These are phyloP conservation scores for Uropetala carovei DNA, from an alignment of 2,888 invertebrate species.

Conservation along the genomic window DNA sequence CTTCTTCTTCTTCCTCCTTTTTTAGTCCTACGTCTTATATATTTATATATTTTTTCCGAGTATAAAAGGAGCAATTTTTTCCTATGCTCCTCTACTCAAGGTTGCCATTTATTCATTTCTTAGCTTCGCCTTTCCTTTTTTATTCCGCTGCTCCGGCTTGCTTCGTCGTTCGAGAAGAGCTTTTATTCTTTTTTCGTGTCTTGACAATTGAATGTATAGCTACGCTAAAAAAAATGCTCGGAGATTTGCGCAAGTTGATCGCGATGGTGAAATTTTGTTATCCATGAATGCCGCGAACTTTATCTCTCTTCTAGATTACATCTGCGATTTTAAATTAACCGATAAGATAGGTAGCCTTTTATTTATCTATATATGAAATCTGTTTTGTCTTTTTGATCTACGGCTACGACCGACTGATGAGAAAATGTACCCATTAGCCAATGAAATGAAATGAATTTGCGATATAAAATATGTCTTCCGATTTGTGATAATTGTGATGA, in stretches of 20 bases:
- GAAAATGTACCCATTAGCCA: too few relatives aligned
- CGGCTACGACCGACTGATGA: too few relatives aligned
- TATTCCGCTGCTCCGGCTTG: background rate
- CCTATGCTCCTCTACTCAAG: background rate
- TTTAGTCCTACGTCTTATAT: background rate
- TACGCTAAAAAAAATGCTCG: slow-evolving; percentile 10
- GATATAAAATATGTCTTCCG: too few relatives aligned
- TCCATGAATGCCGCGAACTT: too few relatives aligned
- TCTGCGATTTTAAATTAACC: too few relatives aligned
- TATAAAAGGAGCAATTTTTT: slow-evolving; percentile 31
- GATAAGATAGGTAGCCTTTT: too few relatives aligned
- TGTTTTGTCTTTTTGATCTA: too few relatives aligned
- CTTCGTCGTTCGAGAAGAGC: background rate
- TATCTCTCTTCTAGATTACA: too few relatives aligned
- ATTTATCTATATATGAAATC: too few relatives aligned
- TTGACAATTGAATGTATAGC: slow-evolving; percentile 41
- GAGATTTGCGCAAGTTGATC: background rate
- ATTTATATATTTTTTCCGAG: background rate
- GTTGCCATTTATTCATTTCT: slow-evolving; percentile 41
- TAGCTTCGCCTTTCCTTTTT: background rate
- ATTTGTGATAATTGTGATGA: too few relatives aligned
- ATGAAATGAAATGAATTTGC: too few relatives aligned
- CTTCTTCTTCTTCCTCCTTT: background rate
- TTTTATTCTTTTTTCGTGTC: slow-evolving; percentile 24
- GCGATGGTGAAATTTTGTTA: background rate